Evolutionary conservation across 64 coral and sea anemone species (phyloP).

Genomic region (Montipora efflorescens): DNA sequence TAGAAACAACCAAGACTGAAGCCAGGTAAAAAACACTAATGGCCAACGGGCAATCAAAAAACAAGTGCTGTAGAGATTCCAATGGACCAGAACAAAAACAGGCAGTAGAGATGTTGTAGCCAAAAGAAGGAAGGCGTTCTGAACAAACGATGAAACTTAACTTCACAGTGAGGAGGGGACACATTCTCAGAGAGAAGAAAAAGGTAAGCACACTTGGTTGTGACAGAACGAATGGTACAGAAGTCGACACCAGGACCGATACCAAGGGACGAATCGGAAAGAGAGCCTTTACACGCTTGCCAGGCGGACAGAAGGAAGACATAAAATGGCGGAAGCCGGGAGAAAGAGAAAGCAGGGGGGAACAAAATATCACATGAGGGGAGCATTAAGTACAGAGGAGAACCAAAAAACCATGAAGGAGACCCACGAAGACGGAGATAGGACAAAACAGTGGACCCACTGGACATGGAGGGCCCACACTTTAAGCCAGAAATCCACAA

Average conservation of each 20-base stretch:
- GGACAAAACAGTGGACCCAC: slow-evolving; percentile 13
- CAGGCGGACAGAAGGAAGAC: too few relatives aligned
- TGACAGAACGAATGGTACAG: background rate
- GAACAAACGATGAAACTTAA: background rate
- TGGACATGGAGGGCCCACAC: background rate
- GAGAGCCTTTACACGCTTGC: too few relatives aligned
- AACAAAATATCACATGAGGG: background rate
- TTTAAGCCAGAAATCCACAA: background rate
- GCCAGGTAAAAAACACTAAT: background rate
- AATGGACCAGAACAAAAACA: background rate
- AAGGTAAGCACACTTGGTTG: background rate
- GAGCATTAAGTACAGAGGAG: background rate
- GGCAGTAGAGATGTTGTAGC: background rate
- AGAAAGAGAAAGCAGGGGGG: background rate
- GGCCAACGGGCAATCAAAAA: background rate
- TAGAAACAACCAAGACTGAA: background rate
- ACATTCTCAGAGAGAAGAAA: background rate
- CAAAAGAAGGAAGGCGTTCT: background rate
- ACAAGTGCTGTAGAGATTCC: background rate
- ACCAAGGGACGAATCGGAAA: too few relatives aligned
- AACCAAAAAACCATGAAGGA: background rate
- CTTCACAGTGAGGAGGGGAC: background rate
- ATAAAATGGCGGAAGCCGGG: too few relatives aligned
- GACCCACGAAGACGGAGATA: background rate
- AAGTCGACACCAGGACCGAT: too few relatives aligned